These are phyloP conservation scores for Vespertilio murinus DNA, from an alignment of 2,797 vertebrate species.

Conservation along the genomic window DNA sequence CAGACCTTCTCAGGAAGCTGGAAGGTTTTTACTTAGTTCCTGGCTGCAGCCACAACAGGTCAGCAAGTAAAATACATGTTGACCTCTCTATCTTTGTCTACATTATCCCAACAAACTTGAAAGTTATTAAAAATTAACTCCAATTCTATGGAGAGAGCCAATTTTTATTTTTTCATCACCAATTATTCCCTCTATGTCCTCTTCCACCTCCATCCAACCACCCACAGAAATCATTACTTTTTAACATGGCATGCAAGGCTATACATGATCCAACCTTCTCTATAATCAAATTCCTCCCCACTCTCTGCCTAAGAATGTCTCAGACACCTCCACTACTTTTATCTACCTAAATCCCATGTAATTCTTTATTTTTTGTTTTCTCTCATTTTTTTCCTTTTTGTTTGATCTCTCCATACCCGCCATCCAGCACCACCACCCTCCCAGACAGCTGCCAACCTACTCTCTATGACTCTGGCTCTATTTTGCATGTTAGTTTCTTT, in stretches of 20 bases:
- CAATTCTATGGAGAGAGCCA: neutral
- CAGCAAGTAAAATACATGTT: neutral
- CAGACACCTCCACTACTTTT: neutral
- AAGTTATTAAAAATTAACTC: conserved; percentile 51
- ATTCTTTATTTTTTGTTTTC: neutral
- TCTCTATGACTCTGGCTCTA: no score
- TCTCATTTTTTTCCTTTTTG: no score
- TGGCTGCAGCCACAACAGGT: neutral
- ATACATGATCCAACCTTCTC: neutral
- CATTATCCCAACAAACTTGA: neutral
- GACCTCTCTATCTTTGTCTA: neutral
- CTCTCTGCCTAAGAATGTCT: neutral
- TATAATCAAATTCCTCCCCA: neutral
- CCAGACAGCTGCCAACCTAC: no score
- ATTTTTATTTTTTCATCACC: neutral
- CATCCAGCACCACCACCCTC: no score
- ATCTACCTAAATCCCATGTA: neutral
- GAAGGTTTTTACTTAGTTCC: neutral
- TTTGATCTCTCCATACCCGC: no score
- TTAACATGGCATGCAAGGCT: neutral
- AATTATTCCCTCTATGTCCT: no score
- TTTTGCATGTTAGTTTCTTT: no score
- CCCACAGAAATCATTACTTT: neutral
- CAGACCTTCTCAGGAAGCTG: conserved; percentile 7
- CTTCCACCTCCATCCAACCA: no score